Evolutionary conservation across 1,140 invertebrate genomes (phyloP).

Genomic region (Berghia stephanieae): DNA sequence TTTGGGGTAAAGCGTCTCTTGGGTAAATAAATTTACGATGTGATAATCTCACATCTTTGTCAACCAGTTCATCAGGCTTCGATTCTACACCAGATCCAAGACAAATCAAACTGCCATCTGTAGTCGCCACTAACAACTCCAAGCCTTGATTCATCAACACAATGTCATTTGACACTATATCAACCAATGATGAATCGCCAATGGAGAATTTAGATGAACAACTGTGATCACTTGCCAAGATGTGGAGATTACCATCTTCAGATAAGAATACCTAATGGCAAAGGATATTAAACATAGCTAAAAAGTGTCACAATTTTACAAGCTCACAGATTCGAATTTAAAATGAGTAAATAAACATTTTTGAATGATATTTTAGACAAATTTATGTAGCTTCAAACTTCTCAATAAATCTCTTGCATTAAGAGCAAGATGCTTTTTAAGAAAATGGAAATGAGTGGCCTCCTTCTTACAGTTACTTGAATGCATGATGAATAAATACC

Average conservation of each 20-base stretch:
- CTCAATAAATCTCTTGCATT: no score
- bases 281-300: no score
- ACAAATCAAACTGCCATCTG: slow-evolving; percentile 60
- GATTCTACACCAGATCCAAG: slow-evolving; percentile 44
- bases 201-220: slow-evolving; percentile 51
- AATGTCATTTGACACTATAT: slow-evolving; percentile 56
- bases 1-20: slow-evolving; percentile 42
- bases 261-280: slow-evolving; percentile 48
- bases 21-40: slow-evolving; percentile 34
- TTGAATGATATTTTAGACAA: no score
- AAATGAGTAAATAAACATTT: no score
- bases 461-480: no score
- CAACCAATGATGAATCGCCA: slow-evolving; percentile 60
- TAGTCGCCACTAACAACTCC: slow-evolving; percentile 58
- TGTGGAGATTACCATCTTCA: slow-evolving; percentile 56
- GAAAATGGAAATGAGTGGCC: no score
- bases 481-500: no score
- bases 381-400: no score
- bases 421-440: no score
- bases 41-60: slow-evolving; percentile 35
- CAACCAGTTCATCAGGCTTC: slow-evolving; percentile 31
- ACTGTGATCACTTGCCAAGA: slow-evolving; percentile 52
- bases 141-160: slow-evolving; percentile 46
- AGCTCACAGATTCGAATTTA: no score
- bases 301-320: no score